These are phyloP conservation scores for Pteromalus puparum DNA, from an alignment of 1,140 invertebrate genomes.

Conservation along the genomic window DNA sequence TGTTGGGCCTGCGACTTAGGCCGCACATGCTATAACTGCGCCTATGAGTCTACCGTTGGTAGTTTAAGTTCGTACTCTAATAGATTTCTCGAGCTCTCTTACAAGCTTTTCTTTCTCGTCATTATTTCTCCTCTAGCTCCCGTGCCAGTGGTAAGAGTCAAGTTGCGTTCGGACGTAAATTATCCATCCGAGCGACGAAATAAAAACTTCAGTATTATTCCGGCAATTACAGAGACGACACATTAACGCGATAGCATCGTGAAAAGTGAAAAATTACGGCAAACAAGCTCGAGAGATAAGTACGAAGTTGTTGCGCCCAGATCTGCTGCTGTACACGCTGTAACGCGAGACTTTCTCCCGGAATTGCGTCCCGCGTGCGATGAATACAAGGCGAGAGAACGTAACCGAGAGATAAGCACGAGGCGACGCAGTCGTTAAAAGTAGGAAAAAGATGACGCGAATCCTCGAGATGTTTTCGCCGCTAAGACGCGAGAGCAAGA, in stretches of 20 bases:
- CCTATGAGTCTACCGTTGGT: no score
- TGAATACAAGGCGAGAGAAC: slow-evolving; percentile 38
- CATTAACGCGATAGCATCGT: neutral
- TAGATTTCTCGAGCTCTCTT: no score
- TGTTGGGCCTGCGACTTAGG: no score
- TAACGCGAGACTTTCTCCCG: neutral
- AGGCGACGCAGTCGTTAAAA: slow-evolving; percentile 17
- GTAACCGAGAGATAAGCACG: neutral
- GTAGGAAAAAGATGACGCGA: slow-evolving; percentile 42
- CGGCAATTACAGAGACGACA: neutral
- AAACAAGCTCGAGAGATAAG: slow-evolving; percentile 10
- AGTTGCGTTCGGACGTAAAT: no score
- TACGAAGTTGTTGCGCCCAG: neutral
- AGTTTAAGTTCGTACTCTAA: no score
- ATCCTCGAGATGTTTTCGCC: slow-evolving; percentile 34
- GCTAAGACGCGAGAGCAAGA: neutral
- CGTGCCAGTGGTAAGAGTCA: no score
- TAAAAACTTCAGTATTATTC: neutral
- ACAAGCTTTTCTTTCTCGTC: no score
- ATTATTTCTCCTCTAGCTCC: no score
- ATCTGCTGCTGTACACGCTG: neutral
- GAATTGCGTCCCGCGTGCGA: neutral
- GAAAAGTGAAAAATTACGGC: slow-evolving; percentile 6
- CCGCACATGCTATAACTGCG: no score
- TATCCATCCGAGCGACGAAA: no score